Evolutionary conservation across 2,113 vertebrate genomes (phyloP).

Genomic region (Azemiops feae): DNA sequence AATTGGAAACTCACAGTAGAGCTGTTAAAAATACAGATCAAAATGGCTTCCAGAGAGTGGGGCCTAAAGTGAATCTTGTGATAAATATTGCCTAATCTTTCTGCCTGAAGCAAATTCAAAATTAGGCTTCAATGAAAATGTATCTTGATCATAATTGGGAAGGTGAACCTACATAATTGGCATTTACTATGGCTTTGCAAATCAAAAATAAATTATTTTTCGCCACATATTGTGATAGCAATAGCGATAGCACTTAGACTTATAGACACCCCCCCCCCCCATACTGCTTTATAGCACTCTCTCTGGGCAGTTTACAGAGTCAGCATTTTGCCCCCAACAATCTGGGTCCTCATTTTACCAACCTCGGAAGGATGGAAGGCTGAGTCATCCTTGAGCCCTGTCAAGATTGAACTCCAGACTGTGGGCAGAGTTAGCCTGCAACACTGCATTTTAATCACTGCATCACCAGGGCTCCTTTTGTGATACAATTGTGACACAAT

Average conservation of each 20-base stretch:
- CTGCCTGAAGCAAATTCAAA: neutral
- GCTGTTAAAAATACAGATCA: neutral
- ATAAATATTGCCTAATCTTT: neutral
- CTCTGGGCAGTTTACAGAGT: neutral
- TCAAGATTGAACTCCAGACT: neutral
- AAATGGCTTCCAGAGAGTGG: neutral
- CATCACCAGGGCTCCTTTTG: neutral
- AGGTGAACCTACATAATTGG: neutral
- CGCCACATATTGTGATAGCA: neutral
- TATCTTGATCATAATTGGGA: neutral
- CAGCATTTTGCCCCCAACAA: neutral
- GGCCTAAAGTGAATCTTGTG: neutral
- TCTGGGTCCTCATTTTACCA: neutral
- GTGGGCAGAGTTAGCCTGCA: neutral
- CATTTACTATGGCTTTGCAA: neutral
- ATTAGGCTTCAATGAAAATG: neutral
- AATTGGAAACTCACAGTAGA: neutral
- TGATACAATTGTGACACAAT: too few relatives aligned
- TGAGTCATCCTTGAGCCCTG: neutral
- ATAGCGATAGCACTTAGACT: neutral
- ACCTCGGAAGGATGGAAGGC: neutral
- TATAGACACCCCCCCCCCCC: neutral
- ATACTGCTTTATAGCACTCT: neutral
- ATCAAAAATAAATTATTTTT: neutral
- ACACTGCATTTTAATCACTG: neutral